These are phyloP conservation scores for Idris sp. DNA, from an alignment of 1,140 invertebrate genomes.

Conservation along the genomic window DNA sequence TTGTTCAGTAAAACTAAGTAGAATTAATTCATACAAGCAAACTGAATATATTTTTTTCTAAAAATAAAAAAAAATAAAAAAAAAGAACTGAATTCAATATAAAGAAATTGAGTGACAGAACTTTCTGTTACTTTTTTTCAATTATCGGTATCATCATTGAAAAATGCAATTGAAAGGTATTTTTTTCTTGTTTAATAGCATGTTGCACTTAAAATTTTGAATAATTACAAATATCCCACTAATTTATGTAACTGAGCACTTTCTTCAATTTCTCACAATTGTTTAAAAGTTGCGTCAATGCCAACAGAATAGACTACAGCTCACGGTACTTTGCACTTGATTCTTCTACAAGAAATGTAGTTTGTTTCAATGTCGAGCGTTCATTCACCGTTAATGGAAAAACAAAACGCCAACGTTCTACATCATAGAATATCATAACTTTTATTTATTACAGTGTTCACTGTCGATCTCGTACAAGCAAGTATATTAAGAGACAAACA, in stretches of 20 bases:
- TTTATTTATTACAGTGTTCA: not conserved
- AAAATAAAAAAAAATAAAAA: too few species aligned
- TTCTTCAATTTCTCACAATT: constrained; percentile 56
- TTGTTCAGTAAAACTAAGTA: too few species aligned
- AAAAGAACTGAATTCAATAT: too few species aligned
- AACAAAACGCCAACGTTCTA: constrained; percentile 20
- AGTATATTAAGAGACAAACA: too few species aligned
- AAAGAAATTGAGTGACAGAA: too few species aligned
- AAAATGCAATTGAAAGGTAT: too few species aligned
- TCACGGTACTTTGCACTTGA: constrained; percentile 57
- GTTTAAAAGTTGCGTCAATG: constrained; percentile 69
- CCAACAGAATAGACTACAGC: constrained; percentile 56
- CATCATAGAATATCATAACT: constrained; percentile 5
- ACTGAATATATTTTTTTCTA: too few species aligned
- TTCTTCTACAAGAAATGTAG: constrained; percentile 50
- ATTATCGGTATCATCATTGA: too few species aligned
- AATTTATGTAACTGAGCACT: constrained; percentile 36
- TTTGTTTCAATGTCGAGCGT: constrained; percentile 63
- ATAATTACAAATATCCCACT: constrained; percentile 14
- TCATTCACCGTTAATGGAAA: constrained; percentile 52
- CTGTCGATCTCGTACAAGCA: not conserved
- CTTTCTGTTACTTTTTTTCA: too few species aligned
- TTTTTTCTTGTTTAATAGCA: too few species aligned
- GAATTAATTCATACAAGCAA: too few species aligned
- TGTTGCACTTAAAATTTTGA: not conserved